phyloP scores from a whole-genome alignment of 37 sponge, comb jelly and placozoan genomes.

The Bolinopsis microptera region DNA sequence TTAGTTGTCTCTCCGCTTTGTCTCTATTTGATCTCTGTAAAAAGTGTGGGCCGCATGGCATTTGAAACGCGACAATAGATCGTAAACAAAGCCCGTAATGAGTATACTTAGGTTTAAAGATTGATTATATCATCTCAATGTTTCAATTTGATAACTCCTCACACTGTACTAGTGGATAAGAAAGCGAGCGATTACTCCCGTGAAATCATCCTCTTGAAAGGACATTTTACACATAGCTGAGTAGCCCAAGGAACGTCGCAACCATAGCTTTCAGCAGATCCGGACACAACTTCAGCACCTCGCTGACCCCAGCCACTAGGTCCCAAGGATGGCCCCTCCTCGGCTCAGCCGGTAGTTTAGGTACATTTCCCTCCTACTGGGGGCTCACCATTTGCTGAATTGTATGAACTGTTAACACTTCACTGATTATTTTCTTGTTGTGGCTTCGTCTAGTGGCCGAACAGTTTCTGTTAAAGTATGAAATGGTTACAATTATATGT shows the following conservation, averaged over 20 bases:
- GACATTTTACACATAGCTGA: not conserved
- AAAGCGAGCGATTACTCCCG: not conserved
- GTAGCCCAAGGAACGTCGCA: not conserved
- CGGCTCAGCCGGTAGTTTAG: not conserved
- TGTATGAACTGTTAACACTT: too few species aligned
- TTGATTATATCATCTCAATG: not conserved
- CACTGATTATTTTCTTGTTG: too few species aligned
- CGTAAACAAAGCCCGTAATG: not conserved
- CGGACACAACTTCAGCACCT: conserved; percentile 15
- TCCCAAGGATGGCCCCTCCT: conserved; percentile 41
- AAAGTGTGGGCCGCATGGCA: not conserved
- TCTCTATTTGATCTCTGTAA: not conserved
- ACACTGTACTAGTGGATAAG: too few species aligned
- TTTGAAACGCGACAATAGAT: not conserved
- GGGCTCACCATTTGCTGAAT: too few species aligned
- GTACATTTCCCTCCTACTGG: too few species aligned
- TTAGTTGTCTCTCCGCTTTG: not conserved
- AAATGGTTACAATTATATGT: too few species aligned
- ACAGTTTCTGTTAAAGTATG: too few species aligned
- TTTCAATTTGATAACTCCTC: not conserved
- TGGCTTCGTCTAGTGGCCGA: too few species aligned
- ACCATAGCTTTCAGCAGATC: conserved; percentile 24
- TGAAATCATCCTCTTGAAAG: not conserved
- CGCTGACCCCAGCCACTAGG: conserved; percentile 34
- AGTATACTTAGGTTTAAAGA: not conserved